These are phyloP conservation scores for Choloepus hoffmanni DNA, from an alignment of 2,113 vertebrate genomes.

Conservation along the genomic window DNA sequence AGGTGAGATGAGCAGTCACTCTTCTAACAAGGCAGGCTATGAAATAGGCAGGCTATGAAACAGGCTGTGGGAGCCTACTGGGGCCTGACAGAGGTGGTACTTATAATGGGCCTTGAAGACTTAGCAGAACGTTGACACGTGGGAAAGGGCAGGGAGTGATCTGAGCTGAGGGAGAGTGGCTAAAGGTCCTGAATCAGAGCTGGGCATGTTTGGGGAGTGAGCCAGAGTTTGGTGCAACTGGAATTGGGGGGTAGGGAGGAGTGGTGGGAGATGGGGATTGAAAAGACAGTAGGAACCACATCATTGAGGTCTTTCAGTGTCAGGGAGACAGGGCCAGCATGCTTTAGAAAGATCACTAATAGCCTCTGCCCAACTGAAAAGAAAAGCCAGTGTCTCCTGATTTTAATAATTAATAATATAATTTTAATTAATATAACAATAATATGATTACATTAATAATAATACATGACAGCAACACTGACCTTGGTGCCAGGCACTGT, in stretches of 20 bases:
- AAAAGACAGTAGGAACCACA: not conserved
- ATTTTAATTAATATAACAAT: too few species aligned
- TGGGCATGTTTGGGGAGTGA: too few species aligned
- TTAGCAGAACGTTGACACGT: not conserved
- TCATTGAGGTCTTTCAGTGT: not conserved
- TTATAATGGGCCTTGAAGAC: not conserved
- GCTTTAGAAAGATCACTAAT: not conserved
- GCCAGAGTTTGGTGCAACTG: too few species aligned
- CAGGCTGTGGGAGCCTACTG: accelerated
- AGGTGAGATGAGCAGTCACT: not conserved
- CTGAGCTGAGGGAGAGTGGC: too few species aligned
- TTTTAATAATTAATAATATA: too few species aligned
- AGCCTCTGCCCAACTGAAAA: not conserved
- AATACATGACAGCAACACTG: too few species aligned
- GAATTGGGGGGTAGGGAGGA: not conserved
- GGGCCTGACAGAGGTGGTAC: not conserved
- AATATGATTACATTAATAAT: too few species aligned
- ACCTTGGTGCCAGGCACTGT: not conserved
- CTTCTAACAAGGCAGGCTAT: not conserved
- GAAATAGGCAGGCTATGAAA: too few species aligned
- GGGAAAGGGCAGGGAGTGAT: too few species aligned
- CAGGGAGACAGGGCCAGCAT: not conserved
- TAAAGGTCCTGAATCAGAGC: too few species aligned
- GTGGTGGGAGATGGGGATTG: not conserved
- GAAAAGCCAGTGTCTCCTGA: not conserved